These are phyloP conservation scores for Pachymerium ferrugineum DNA, from an alignment of 2,888 invertebrate species.

Conservation along the genomic window DNA sequence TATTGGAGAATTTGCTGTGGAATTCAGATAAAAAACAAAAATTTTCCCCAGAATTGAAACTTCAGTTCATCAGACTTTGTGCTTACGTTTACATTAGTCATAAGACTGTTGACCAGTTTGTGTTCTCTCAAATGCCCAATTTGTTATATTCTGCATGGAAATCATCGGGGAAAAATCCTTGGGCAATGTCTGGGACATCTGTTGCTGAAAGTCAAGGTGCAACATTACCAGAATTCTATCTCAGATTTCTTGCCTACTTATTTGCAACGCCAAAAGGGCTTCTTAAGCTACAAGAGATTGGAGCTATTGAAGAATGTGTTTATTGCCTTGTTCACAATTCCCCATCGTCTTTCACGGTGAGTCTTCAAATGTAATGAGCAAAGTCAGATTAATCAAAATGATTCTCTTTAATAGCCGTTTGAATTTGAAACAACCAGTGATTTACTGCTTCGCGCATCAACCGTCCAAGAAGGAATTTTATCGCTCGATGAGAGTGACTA, in stretches of 20 bases:
- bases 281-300: conserved; percentile 9
- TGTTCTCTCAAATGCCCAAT: not conserved
- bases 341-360: not conserved
- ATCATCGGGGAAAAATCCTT: not conserved
- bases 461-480: not conserved
- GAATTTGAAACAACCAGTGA: not conserved
- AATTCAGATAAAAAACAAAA: not conserved
- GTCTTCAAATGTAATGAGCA: not conserved
- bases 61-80: not conserved
- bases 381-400: not conserved
- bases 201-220: not conserved
- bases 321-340: conserved; percentile 5
- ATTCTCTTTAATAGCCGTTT: not conserved
- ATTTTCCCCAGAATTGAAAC: not conserved
- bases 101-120: not conserved
- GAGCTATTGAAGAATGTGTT: conserved; percentile 27
- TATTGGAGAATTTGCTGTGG: not conserved
- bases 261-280: conserved; percentile 6
- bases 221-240: not conserved
- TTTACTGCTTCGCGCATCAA: not conserved
- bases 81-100: not conserved
- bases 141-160: not conserved
- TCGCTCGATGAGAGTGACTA: not conserved
- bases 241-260: not conserved
- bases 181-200: not conserved